Percentiles rank a stretch among this genome's conserved stretches.
These are phyloP conservation scores for Pelodytes ibericus DNA, from an alignment of 2,797 vertebrate genomes.

Conservation along the genomic window DNA sequence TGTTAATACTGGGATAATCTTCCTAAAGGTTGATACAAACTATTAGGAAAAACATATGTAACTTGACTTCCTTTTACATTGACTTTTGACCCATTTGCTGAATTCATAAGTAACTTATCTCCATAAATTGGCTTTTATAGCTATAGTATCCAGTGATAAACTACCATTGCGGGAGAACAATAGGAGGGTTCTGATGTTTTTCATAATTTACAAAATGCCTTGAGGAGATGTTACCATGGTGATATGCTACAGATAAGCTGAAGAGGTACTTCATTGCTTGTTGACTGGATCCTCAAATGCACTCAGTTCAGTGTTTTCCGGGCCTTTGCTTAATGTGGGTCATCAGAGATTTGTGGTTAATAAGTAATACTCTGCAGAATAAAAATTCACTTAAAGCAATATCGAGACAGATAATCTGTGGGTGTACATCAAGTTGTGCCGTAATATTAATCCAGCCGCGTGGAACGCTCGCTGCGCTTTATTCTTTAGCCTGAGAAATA, in stretches of 20 bases:
- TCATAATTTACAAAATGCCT: constrained; percentile 44
- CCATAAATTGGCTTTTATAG: constrained; percentile 33
- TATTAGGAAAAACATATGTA: constrained; percentile 2
- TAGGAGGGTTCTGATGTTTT: constrained; percentile 30
- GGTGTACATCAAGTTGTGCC: not conserved
- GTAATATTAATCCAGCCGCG: not conserved
- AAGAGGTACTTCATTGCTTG: constrained; percentile 28
- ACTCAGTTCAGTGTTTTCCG: constrained; percentile 10
- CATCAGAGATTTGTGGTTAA: constrained; percentile 21
- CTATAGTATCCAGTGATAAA: constrained; percentile 32
- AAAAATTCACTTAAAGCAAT: not conserved
- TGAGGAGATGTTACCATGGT: constrained; percentile 45
- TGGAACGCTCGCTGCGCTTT: not conserved
- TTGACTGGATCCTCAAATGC: constrained; percentile 25
- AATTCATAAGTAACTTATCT: not conserved
- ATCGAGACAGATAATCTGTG: not conserved
- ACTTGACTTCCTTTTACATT: not conserved
- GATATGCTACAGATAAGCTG: constrained; percentile 22
- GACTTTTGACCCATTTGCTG: too few species aligned
- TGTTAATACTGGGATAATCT: too few species aligned
- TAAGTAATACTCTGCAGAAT: not conserved
- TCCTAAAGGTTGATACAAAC: too few species aligned
- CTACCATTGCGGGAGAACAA: constrained; percentile 27
- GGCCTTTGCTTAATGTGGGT: constrained; percentile 12
- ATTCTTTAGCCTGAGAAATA: not conserved